These are phyloP conservation scores for Chloromyia formosa DNA, from an alignment of 2,888 invertebrate species.

Conservation along the genomic window DNA sequence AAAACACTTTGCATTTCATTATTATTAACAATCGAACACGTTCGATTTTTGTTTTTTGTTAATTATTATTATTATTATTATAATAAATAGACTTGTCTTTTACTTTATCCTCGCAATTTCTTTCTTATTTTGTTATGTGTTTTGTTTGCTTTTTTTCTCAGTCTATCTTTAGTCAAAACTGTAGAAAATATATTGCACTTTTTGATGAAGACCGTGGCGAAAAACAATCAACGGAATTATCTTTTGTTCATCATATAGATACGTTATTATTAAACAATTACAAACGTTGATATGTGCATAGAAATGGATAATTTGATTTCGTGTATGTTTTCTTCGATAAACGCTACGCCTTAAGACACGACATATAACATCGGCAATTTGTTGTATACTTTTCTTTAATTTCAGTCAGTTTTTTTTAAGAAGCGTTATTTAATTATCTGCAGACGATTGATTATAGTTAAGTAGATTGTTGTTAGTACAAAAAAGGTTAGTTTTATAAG, in stretches of 20 bases:
- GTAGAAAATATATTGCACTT: neutral
- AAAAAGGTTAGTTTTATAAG: neutral
- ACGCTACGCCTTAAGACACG: too few species aligned
- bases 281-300: neutral
- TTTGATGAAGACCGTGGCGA: neutral
- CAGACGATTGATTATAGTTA: conserved; percentile 2
- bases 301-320: neutral
- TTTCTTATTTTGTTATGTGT: neutral
- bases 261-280: neutral
- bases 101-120: conserved; percentile 6
- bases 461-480: too few species aligned
- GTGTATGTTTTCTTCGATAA: too few species aligned
- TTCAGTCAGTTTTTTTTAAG: neutral
- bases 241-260: neutral
- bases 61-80: neutral
- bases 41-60: conserved; percentile 28
- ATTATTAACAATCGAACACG: conserved; percentile 36
- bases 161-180: too few species aligned
- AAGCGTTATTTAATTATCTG: neutral
- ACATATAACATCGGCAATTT: too few species aligned
- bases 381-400: too few species aligned
- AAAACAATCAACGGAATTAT: too few species aligned
- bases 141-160: neutral
- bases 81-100: neutral
- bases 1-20: conserved; percentile 49